A percentile compares a stretch with the other conserved stretches of the same genome.
These are phyloP conservation scores for Conistra vaccinii DNA, from an alignment of 2,888 invertebrate species.

Conservation along the genomic window DNA sequence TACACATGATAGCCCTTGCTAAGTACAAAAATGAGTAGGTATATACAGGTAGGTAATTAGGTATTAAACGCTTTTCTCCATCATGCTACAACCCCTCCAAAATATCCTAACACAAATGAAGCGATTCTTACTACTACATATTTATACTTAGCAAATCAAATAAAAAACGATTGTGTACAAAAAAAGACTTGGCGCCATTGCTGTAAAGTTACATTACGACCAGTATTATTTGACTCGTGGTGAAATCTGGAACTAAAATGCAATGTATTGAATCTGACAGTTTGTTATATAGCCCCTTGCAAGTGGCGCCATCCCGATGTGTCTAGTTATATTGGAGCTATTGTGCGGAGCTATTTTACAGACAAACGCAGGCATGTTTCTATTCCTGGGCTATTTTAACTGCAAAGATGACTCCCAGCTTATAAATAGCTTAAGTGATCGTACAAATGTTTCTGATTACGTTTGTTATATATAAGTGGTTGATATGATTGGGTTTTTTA, in stretches of 20 bases:
- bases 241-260: conserved; percentile 10
- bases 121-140: conserved; percentile 15
- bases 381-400: conserved; percentile 56
- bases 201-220: conserved; percentile 28
- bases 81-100: not conserved
- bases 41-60: too few species aligned
- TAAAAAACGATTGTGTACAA: conserved; percentile 39
- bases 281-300: not conserved
- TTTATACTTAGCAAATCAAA: conserved; percentile 49
- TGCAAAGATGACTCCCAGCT: conserved; percentile 55
- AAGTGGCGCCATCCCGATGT: conserved; percentile 8
- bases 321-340: conserved; percentile 4
- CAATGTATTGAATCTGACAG: not conserved
- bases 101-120: conserved; percentile 21
- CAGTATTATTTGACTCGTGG: conserved; percentile 3
- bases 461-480: conserved; percentile 34
- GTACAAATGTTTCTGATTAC: conserved; percentile 56
- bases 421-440: conserved; percentile 62
- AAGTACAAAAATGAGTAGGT: not conserved
- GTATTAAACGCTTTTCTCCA: not conserved
- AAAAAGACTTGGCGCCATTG: conserved; percentile 57
- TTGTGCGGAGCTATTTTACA: conserved; percentile 54
- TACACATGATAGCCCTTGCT: not conserved
- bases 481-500: not conserved
- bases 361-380: conserved; percentile 58